phyloP scores from a whole-genome alignment of 1,140 invertebrate genomes.

The Pomacea maculata region DNA sequence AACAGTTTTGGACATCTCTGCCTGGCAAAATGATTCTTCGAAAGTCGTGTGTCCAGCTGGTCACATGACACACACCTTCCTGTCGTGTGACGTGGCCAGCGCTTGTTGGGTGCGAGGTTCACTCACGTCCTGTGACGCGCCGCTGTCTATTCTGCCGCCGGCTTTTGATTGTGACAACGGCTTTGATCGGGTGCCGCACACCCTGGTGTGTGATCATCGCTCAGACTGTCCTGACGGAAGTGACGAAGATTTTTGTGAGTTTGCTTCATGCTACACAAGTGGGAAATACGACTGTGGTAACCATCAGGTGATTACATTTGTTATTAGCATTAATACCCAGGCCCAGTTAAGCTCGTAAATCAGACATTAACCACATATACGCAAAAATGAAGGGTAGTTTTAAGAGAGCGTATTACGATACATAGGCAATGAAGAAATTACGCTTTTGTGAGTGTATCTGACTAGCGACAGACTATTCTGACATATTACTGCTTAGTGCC shows the following conservation, averaged over 20 bases:
- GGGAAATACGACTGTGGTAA: background rate
- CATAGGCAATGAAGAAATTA: too few relatives aligned
- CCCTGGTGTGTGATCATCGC: slow-evolving; percentile 13
- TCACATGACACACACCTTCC: slow-evolving; percentile 12
- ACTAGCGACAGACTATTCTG: too few relatives aligned
- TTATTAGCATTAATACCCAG: too few relatives aligned
- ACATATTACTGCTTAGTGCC: too few relatives aligned
- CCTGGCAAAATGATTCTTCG: background rate
- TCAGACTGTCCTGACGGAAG: slow-evolving; percentile 7
- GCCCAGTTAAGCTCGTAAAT: background rate
- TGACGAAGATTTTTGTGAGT: slow-evolving; percentile 10
- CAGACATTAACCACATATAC: too few relatives aligned
- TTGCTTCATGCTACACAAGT: background rate
- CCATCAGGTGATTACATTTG: background rate
- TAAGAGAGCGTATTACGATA: too few relatives aligned
- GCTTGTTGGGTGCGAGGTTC: background rate
- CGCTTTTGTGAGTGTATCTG: too few relatives aligned
- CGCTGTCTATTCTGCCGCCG: background rate
- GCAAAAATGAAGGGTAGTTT: too few relatives aligned
- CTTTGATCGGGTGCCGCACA: background rate
- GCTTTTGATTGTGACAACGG: background rate
- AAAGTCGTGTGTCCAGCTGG: background rate
- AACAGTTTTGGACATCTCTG: background rate
- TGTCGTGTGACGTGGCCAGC: slow-evolving; percentile 16
- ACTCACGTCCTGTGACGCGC: background rate